phyloP scores from a whole-genome alignment of 2,888 invertebrate species.

The Octodonta nipae region DNA sequence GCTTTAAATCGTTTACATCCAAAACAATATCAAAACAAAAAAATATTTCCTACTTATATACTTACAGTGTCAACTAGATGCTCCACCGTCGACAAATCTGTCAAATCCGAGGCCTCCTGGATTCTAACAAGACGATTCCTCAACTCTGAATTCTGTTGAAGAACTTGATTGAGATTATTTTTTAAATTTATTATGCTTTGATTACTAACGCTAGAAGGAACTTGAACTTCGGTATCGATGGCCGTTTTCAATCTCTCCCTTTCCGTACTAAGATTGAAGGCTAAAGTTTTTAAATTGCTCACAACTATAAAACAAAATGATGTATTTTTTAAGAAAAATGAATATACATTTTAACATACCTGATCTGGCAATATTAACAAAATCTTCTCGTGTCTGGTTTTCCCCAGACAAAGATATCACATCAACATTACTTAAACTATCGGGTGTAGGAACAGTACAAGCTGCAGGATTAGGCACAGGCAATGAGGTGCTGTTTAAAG shows the following conservation, averaged over 20 bases:
- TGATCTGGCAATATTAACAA: slow-evolving; percentile 53
- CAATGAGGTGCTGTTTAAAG: slow-evolving; percentile 19
- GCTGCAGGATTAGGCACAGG: slow-evolving; percentile 24
- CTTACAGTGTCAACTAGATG: slow-evolving; percentile 42
- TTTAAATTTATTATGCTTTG: slow-evolving; percentile 41
- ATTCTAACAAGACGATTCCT: slow-evolving; percentile 47
- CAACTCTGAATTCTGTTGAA: slow-evolving; percentile 65
- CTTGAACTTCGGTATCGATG: slow-evolving; percentile 38
- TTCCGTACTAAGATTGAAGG: slow-evolving; percentile 37
- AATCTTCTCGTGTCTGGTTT: slow-evolving; percentile 42
- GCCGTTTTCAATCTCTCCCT: slow-evolving; percentile 51
- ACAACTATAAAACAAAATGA: slow-evolving; percentile 29
- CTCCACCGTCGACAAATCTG: slow-evolving; percentile 45
- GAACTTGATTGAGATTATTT: slow-evolving; percentile 48
- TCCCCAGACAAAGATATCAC: slow-evolving; percentile 32
- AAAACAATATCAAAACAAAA: neutral
- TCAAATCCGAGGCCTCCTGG: slow-evolving; percentile 50
- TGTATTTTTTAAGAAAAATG: neutral
- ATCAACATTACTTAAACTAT: slow-evolving; percentile 40
- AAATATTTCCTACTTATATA: slow-evolving; percentile 6
- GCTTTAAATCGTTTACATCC: too few species aligned
- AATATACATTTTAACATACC: too few species aligned
- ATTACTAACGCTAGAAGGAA: slow-evolving; percentile 27
- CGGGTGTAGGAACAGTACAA: slow-evolving; percentile 38
- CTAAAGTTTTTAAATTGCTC: slow-evolving; percentile 36